phyloP scores from a whole-genome alignment of 2,888 invertebrate species.

The Acanthosepion esculentum region DNA sequence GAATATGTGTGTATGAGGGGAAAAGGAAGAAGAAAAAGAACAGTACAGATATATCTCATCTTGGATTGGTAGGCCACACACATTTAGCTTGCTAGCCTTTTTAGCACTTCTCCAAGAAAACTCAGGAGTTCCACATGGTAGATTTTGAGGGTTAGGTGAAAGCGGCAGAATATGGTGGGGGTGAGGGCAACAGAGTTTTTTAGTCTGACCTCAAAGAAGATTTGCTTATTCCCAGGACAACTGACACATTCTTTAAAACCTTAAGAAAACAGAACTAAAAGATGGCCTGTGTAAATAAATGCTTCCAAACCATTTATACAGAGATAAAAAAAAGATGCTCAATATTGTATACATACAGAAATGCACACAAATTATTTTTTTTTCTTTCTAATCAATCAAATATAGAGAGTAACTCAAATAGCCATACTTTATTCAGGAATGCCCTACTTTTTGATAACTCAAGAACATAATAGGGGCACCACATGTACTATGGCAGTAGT shows the following conservation, averaged over 20 bases:
- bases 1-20: background rate
- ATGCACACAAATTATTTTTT: no score
- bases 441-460: no score
- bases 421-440: no score
- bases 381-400: no score
- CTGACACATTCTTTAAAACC: background rate
- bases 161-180: no score
- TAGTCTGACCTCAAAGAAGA: conserved; percentile 14
- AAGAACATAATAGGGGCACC: no score
- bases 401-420: no score
- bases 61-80: background rate
- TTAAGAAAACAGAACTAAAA: conserved; percentile 8
- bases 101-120: conserved; percentile 5
- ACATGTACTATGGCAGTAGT: no score
- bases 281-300: background rate
- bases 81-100: background rate
- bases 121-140: conserved; percentile 1
- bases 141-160: background rate
- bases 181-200: background rate
- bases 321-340: background rate
- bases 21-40: background rate
- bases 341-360: no score
- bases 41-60: background rate
- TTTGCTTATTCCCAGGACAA: background rate
- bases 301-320: background rate